A percentile compares a stretch with the other conserved stretches of the same genome.
Conservation (phyloP, 2,888 invertebrate genomes). For the Melanchra persicariae region DNA sequence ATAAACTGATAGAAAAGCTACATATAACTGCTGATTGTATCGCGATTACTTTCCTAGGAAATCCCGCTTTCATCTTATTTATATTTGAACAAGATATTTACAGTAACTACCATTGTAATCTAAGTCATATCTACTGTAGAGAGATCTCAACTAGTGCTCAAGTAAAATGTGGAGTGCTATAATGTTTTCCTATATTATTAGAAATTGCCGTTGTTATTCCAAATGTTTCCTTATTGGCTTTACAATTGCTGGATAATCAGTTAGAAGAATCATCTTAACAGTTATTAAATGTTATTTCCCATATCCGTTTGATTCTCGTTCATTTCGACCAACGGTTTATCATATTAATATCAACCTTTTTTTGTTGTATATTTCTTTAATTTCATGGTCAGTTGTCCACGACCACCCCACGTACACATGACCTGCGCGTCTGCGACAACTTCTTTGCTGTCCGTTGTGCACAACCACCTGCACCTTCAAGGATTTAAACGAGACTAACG, state of each 20-base stretch:
- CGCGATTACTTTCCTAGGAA: slow-evolving; percentile 35
- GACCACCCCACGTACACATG: no score
- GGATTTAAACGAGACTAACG: not conserved
- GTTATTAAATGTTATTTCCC: not conserved
- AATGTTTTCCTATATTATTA: slow-evolving; percentile 50
- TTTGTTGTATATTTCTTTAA: not conserved
- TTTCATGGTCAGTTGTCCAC: not conserved
- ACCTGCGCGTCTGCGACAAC: not conserved
- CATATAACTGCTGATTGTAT: slow-evolving; percentile 20
- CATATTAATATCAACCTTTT: not conserved
- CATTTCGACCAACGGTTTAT: not conserved
- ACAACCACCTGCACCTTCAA: not conserved
- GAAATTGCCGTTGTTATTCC: slow-evolving; percentile 30
- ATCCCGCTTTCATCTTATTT: slow-evolving; percentile 42
- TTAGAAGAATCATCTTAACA: no score
- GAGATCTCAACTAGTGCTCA: slow-evolving; percentile 27
- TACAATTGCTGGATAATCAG: not conserved
- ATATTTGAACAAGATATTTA: slow-evolving; percentile 38
- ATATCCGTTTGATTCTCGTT: not conserved
- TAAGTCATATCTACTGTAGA: slow-evolving; percentile 33
- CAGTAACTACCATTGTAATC: slow-evolving; percentile 29
- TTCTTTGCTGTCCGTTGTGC: not conserved
- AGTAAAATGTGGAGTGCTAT: slow-evolving; percentile 10
- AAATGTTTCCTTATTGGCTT: slow-evolving; percentile 22
- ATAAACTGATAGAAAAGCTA: slow-evolving; percentile 47